Conservation (phyloP, 2,797 vertebrate species). For the Silurus aristotelis region DNA sequence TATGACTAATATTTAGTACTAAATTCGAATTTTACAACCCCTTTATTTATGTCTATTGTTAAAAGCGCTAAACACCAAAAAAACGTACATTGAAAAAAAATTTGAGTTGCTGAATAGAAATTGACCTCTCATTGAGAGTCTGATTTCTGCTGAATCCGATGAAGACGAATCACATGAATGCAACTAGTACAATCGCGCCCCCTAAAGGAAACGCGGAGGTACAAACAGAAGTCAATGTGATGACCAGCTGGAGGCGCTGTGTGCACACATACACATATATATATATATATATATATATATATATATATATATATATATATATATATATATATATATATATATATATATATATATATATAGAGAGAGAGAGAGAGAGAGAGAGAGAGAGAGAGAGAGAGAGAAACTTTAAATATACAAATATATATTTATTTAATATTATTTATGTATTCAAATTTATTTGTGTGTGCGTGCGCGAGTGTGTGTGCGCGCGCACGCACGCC, state of each 20-base stretch:
- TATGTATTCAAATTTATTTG: too few species aligned
- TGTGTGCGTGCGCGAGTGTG: neutral
- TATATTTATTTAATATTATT: too few species aligned
- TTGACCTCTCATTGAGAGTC: neutral
- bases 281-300: neutral
- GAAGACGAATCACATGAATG: neutral
- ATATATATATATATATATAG: neutral
- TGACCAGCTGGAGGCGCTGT: constrained; percentile 16
- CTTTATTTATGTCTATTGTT: too few species aligned
- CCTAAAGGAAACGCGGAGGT: neutral
- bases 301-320: neutral
- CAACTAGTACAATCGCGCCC: neutral
- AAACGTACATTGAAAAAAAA: too few species aligned
- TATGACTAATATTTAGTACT: too few species aligned
- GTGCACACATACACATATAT: too few species aligned
- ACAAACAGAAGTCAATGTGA: neutral
- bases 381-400: too few species aligned
- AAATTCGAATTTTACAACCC: too few species aligned
- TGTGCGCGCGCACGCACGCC: neutral
- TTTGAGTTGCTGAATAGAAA: neutral
- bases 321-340: neutral
- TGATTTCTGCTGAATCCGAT: neutral
- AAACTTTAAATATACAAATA: too few species aligned
- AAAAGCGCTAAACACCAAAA: too few species aligned
- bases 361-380: too few species aligned